Evolutionary conservation across 2,888 invertebrate genomes (phyloP).

Genomic region (Drosophila bunnanda): DNA sequence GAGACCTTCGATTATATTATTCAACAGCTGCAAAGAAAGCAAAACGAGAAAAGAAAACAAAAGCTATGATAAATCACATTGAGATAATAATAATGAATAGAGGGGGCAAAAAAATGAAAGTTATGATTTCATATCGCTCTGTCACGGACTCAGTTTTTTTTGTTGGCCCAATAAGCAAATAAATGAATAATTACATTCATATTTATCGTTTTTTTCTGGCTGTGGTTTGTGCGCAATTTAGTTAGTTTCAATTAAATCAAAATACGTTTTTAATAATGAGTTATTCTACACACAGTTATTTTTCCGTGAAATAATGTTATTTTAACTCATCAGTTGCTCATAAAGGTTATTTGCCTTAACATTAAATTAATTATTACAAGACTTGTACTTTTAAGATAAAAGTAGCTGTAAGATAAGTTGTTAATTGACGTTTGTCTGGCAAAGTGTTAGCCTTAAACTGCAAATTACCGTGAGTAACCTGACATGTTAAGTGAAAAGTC

Average conservation of each 20-base stretch:
- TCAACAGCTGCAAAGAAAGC: constrained; percentile 75
- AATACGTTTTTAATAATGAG: constrained; percentile 6
- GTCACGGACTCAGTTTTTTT: constrained; percentile 17
- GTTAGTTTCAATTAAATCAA: background rate
- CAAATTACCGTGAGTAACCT: constrained; percentile 12
- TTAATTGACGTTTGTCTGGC: background rate
- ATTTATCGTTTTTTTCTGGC: constrained; percentile 15
- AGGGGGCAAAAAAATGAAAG: constrained; percentile 57
- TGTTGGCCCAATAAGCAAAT: constrained; percentile 20
- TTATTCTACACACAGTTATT: background rate
- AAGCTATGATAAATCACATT: constrained; percentile 38
- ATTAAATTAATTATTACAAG: background rate
- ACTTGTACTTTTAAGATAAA: background rate
- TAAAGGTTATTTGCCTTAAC: background rate
- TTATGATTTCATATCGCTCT: constrained; percentile 49
- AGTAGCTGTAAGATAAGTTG: background rate
- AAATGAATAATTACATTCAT: constrained; percentile 21
- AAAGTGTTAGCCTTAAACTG: background rate
- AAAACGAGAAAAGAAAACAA: constrained; percentile 38
- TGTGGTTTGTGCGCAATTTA: constrained; percentile 7
- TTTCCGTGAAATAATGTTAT: background rate
- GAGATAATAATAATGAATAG: constrained; percentile 25
- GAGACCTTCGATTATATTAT: constrained; percentile 76
- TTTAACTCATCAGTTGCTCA: background rate
- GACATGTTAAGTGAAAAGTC: background rate